Evolutionary conservation across 2,113 vertebrate genomes (phyloP), one percentile per base, ranked within the genome.

Genomic region (Eretmochelys imbricata): DNA sequence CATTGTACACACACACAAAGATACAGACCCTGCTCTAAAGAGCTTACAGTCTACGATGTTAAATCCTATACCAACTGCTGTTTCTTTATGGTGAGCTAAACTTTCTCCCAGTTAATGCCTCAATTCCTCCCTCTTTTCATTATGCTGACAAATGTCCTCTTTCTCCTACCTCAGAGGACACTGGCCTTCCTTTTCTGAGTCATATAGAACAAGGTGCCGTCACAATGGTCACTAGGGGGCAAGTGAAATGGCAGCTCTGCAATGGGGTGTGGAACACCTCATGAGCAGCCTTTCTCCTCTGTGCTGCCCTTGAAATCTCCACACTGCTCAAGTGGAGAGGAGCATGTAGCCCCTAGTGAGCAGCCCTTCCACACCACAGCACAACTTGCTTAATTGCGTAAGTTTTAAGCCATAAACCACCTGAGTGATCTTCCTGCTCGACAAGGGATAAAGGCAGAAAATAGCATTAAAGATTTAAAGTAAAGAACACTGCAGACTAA

Each of bases 401-500:
- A 87, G 75, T 94, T 92, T 88, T 90, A 94, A 95, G 85, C 86
- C 88, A 94, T 87, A 96, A 96, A 95, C 91, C 96, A 93, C 88
- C 95, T 89, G 89, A 95, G 85, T 96, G 96, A 97, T 96, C 93
- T 92, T 89, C 85, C 93, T 94, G 95, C 90, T 96, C 89, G 75
- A 69, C 59, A 46, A 5, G 10, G 91, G 93, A 96, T 95, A 95
- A 96, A 97, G 97, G 82, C 51, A 96, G 92, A 95, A 97, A 96
- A 97, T 97, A 97, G 97, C 92, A 97, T 96, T 97, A 96, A 94
- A 97, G 97, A 95, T 97, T 96, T 97, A 96, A 96, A 97, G 89
- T 83, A 91, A 96, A 94, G 96, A 97, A 93, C 59, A 86, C 75
- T 89, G 94, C 88, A 97, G 91, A 96, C 89, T 93, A 89, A 95